Evolutionary conservation across 2,113 vertebrate genomes (phyloP).

Genomic region (Gallinago media): DNA sequence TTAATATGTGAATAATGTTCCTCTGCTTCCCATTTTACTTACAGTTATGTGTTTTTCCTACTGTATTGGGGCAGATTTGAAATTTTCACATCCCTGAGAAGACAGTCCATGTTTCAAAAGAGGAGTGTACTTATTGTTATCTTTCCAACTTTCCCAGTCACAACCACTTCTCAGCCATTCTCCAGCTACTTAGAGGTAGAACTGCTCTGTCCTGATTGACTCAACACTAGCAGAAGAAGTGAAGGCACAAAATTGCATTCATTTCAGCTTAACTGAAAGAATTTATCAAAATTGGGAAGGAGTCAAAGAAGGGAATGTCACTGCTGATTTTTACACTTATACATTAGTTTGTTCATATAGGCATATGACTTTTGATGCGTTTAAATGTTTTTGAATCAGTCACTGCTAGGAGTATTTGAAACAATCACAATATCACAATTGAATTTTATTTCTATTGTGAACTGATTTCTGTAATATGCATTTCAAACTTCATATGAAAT

Average conservation of each 20-base stretch:
- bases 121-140: not conserved
- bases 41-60: not conserved
- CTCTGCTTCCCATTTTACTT: not conserved
- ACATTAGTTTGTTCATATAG: not conserved
- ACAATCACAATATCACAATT: not conserved
- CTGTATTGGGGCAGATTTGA: not conserved
- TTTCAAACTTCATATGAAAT: not conserved
- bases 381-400: not conserved
- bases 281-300: not conserved
- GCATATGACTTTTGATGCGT: not conserved
- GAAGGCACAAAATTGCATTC: not conserved
- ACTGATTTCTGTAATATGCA: not conserved
- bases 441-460: not conserved
- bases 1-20: not conserved
- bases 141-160: not conserved
- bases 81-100: not conserved
- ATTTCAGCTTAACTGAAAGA: not conserved
- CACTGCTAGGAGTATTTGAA: not conserved
- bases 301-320: not conserved
- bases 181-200: not conserved
- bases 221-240: not conserved
- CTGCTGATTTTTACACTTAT: not conserved
- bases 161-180: not conserved
- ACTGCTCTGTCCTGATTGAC: not conserved
- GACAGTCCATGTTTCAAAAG: not conserved